Evolutionary conservation across 2,888 invertebrate species (phyloP).

Genomic region (Camptogramma bilineatum): DNA sequence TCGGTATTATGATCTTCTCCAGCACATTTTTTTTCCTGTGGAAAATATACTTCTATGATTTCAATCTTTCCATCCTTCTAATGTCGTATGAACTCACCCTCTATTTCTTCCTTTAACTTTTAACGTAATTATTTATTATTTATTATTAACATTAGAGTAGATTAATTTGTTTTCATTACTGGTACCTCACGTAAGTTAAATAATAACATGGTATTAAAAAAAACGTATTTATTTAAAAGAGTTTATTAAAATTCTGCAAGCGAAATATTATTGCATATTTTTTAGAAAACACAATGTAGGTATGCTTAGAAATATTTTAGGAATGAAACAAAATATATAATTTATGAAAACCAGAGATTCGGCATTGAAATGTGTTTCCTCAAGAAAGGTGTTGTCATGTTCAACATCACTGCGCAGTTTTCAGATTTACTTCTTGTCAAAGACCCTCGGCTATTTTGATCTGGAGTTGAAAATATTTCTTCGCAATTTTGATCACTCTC

Average conservation of each 20-base stretch:
- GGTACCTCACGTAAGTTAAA: no score
- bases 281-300: not conserved
- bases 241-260: not conserved
- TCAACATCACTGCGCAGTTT: constrained; percentile 2
- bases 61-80: constrained; percentile 13
- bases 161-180: no score
- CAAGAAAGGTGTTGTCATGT: not conserved
- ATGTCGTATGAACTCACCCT: constrained; percentile 27
- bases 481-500: no score
- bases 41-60: constrained; percentile 27
- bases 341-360: not conserved
- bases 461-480: not conserved
- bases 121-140: not conserved
- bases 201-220: no score
- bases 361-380: constrained; percentile 10
- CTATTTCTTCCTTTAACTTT: not conserved
- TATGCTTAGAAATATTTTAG: not conserved
- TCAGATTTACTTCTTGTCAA: constrained; percentile 7
- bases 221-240: not conserved
- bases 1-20: constrained; percentile 53
- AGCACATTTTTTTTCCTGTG: constrained; percentile 57
- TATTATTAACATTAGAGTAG: not conserved
- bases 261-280: not conserved
- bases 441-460: constrained; percentile 13
- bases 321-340: not conserved